Evolutionary conservation across 2,797 vertebrate species (phyloP).

Genomic region (Tadarida brasiliensis): DNA sequence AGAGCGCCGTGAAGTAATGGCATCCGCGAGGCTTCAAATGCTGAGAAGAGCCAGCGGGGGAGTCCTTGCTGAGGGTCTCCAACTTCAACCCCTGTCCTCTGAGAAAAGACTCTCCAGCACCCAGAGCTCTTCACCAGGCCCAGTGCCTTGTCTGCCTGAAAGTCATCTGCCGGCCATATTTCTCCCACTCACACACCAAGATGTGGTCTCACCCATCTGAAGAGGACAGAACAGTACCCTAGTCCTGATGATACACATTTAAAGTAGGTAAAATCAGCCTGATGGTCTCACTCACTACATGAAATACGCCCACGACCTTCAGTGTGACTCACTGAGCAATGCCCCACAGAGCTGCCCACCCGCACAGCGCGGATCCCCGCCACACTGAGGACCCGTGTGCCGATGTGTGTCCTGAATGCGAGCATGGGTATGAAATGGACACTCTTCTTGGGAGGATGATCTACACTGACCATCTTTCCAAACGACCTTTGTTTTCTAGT

Average conservation of each 20-base stretch:
- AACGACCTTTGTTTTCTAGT: not conserved
- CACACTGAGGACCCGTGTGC: no score
- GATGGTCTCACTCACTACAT: not conserved
- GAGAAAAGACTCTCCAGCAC: not conserved
- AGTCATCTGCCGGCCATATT: not conserved
- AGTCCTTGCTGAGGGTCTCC: not conserved
- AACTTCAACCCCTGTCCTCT: not conserved
- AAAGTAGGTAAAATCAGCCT: not conserved
- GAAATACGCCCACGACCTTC: not conserved
- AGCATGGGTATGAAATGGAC: not conserved
- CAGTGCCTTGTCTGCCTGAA: not conserved
- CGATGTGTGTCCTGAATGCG: not conserved
- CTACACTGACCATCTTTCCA: not conserved
- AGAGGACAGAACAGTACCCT: not conserved
- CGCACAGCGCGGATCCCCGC: no score
- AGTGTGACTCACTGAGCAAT: not conserved
- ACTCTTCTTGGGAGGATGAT: not conserved
- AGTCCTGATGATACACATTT: not conserved
- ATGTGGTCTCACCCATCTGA: not conserved
- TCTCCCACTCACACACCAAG: not conserved
- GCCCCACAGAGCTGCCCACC: no score
- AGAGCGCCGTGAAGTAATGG: conserved; percentile 9
- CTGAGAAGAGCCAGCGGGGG: conserved; percentile 16
- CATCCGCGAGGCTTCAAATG: not conserved
- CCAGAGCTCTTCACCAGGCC: not conserved